Conservation (phyloP, 2,113 vertebrate species). For the Spheniscus mendiculus region DNA sequence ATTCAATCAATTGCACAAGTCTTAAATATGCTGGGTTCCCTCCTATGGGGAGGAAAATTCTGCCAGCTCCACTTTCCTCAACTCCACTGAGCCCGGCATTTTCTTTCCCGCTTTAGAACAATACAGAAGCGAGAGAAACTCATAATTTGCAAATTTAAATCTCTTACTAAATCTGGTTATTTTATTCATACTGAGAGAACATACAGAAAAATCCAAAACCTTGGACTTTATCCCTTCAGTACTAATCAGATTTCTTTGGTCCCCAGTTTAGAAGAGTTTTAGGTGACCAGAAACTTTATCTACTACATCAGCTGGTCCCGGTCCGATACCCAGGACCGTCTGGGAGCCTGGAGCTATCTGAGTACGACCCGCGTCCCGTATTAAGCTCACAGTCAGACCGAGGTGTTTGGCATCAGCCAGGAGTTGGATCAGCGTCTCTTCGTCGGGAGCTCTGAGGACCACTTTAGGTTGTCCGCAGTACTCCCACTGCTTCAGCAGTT, state of each 20-base stretch:
- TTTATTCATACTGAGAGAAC: constrained; percentile 25
- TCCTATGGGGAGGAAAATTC: not conserved
- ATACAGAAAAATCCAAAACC: rapidly evolving
- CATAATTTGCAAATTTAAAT: not conserved
- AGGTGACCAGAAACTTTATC: constrained; percentile 92
- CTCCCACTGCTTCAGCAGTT: constrained; percentile 92
- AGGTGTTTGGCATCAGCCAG: constrained; percentile 82
- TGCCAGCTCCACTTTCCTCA: not conserved
- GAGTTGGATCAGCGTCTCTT: constrained; percentile 84
- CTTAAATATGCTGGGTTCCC: not conserved
- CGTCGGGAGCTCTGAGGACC: constrained; percentile 89
- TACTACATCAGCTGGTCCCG: constrained; percentile 86
- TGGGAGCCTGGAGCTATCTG: constrained; percentile 92
- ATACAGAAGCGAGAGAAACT: not conserved
- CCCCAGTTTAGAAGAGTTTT: constrained; percentile 84
- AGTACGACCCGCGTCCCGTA: constrained; percentile 94
- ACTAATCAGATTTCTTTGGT: not conserved
- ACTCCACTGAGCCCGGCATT: not conserved
- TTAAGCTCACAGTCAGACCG: constrained; percentile 89
- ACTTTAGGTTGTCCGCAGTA: constrained; percentile 96
- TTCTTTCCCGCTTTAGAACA: not conserved
- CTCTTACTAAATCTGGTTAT: not conserved
- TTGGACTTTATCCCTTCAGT: not conserved
- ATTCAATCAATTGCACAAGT: not conserved
- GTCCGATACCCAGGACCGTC: constrained; percentile 92